phyloP scores from a whole-genome alignment of 2,888 invertebrate species.

The Sinohyriopsis cumingii region DNA sequence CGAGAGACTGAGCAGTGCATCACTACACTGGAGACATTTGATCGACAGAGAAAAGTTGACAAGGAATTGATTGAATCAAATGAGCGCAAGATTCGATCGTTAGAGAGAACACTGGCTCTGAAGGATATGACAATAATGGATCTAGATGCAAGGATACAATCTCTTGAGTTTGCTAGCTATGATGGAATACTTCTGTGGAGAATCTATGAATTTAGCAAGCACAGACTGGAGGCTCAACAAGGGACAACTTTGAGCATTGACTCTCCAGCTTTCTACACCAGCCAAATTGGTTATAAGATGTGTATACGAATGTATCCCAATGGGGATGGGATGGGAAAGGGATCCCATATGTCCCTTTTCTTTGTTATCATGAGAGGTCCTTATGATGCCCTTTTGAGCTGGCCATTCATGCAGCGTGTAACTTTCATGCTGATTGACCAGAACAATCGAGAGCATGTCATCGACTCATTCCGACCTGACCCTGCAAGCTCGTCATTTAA shows the following conservation, averaged over 20 bases:
- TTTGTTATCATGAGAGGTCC: constrained; percentile 67
- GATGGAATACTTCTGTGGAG: constrained; percentile 69
- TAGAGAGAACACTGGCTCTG: constrained; percentile 43
- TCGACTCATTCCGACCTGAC: constrained; percentile 70
- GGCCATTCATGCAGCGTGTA: constrained; percentile 68
- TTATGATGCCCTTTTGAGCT: constrained; percentile 64
- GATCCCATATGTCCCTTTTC: constrained; percentile 68
- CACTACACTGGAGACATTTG: constrained; percentile 46
- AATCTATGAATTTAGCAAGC: constrained; percentile 59
- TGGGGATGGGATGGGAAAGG: constrained; percentile 69
- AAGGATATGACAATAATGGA: constrained; percentile 53
- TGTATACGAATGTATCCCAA: constrained; percentile 66
- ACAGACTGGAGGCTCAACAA: constrained; percentile 58
- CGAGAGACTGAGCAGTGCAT: constrained; percentile 58
- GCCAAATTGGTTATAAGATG: constrained; percentile 66
- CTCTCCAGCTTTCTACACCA: constrained; percentile 67
- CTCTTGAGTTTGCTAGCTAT: constrained; percentile 58
- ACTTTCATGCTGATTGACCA: constrained; percentile 69
- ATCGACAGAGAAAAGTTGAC: constrained; percentile 24
- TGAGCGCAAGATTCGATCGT: constrained; percentile 33
- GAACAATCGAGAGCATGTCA: constrained; percentile 59
- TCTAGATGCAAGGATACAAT: constrained; percentile 52
- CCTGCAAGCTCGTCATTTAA: constrained; percentile 67
- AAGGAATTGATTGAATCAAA: constrained; percentile 29
- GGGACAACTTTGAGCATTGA: constrained; percentile 63